Conservation (phyloP, 2,113 vertebrate genomes). For the Neolamprologus hecqui region DNA sequence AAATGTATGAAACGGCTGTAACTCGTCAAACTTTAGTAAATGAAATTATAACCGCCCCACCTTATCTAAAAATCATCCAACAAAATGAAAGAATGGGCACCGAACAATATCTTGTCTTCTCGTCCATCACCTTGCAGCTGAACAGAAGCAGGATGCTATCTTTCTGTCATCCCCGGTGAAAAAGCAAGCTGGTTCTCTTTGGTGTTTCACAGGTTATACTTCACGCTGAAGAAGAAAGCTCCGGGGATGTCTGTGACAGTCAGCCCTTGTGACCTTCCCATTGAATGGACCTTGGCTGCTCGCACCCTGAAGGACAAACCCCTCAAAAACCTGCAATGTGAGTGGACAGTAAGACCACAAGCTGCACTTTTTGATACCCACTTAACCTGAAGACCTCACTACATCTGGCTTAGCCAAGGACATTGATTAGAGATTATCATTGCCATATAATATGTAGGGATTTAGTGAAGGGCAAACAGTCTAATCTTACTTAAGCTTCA, state of each 20-base stretch:
- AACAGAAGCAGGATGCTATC: slow-evolving; percentile 31
- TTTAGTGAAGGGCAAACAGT: background rate
- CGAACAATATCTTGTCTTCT: background rate
- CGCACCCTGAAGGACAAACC: slow-evolving; percentile 70
- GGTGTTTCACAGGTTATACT: slow-evolving; percentile 73
- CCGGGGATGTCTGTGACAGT: slow-evolving; percentile 74
- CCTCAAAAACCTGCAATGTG: slow-evolving; percentile 65
- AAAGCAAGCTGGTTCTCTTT: background rate
- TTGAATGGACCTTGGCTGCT: slow-evolving; percentile 77
- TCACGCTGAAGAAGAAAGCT: slow-evolving; percentile 73
- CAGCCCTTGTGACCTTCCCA: slow-evolving; percentile 77
- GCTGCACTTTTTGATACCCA: background rate
- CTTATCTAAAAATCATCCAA: background rate
- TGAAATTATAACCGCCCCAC: background rate
- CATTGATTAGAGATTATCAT: background rate
- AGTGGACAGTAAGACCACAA: slow-evolving; percentile 21
- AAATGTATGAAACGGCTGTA: background rate
- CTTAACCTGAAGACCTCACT: background rate
- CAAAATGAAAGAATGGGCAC: background rate
- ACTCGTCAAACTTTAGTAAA: background rate
- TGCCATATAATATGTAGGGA: background rate
- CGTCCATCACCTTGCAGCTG: slow-evolving; percentile 11
- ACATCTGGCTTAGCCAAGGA: background rate
- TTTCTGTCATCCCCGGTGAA: background rate
- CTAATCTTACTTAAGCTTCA: background rate